Evolutionary conservation across 2,888 invertebrate genomes (phyloP).

Genomic region (Apamea crenata): DNA sequence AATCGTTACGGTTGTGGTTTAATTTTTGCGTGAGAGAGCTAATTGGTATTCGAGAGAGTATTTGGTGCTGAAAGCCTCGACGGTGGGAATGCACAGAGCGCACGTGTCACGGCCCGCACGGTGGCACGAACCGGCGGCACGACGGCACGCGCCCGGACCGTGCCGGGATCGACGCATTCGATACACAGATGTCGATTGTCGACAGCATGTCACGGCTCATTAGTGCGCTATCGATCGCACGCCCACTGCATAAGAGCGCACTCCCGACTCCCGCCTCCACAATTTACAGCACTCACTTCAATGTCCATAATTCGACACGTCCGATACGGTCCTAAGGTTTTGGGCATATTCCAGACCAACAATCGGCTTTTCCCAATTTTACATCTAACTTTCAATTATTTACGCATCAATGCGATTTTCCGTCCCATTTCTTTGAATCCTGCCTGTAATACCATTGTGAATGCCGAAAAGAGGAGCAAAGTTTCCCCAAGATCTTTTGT

Average conservation of each 20-base stretch:
- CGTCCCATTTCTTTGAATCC: conserved; percentile 77
- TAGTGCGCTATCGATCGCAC: conserved; percentile 82
- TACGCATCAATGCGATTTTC: conserved; percentile 81
- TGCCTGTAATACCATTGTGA: conserved; percentile 79
- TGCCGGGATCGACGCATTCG: conserved; percentile 40
- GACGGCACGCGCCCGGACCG: background rate
- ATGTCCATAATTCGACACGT: conserved; percentile 40
- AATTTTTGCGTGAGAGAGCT: conserved; percentile 57
- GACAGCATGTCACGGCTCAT: conserved; percentile 81
- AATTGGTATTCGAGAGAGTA: conserved; percentile 69
- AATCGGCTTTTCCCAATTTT: conserved; percentile 75
- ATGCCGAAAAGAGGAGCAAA: conserved; percentile 73
- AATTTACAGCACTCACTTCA: conserved; percentile 49
- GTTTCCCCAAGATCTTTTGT: conserved; percentile 72
- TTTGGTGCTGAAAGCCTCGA: conserved; percentile 44
- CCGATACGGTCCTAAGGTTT: conserved; percentile 40
- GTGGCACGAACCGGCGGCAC: background rate
- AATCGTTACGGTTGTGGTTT: conserved; percentile 22
- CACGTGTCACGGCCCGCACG: conserved; percentile 20
- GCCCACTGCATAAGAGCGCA: conserved; percentile 47
- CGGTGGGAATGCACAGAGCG: conserved; percentile 20
- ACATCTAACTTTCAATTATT: conserved; percentile 81
- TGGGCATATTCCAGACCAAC: conserved; percentile 66
- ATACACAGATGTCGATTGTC: conserved; percentile 76
- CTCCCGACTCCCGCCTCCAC: conserved; percentile 31